Evolutionary conservation across 2,113 vertebrate species (phyloP), one percentile per base, ranked within the genome.

Genomic region (Paedocypris sp.): DNA sequence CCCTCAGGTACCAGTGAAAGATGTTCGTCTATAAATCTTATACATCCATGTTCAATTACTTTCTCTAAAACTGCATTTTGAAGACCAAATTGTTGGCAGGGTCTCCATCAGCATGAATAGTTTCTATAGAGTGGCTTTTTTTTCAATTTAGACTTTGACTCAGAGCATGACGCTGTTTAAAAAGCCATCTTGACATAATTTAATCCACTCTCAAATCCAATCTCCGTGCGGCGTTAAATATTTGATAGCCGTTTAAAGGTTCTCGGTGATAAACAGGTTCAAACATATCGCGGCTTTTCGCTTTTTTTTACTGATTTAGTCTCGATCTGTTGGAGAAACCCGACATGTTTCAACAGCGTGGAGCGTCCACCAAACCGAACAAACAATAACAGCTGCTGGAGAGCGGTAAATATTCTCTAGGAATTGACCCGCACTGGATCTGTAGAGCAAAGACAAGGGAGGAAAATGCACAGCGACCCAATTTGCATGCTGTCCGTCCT

Each of bases 241-340:
- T 62, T 42, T 22, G 15, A 9, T 10, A 46, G 9, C 12, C 9
- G 12, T 42, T 20, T 41, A 1, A 59, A 49, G 15, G 18, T 48
- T 43, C 16, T 4, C 16, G 57, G n/a, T 19, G 25, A 38, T n/a
- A 9, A 48, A 19, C 65, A 49, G 35, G 39, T 64, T 38, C 29
- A 28, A 54, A 64, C 61, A 26, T 11, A 53, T 53, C 49, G 26
- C 9, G 12, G 5, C 15, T 64, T 46, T n/a, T 54, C 22, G n/a
- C 52, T 16, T 23, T 52, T 54, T 54, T 50, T 39, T 35, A 45
- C 15, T 64, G 61, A 64, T 64, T 64, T 26, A 28, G 43, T 7
- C 5, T 54, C 39, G n/a, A n/a, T n/a, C n/a, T n/a, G n/a, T n/a
- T n/a, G n/a, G 22, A 50, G 59, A 66, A 26, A 52, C 42, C 50